Percentiles rank a stretch among this genome's conserved stretches.
These are phyloP conservation scores for Drosophila tripunctata DNA, from an alignment of 2,888 invertebrate species.

Conservation along the genomic window DNA sequence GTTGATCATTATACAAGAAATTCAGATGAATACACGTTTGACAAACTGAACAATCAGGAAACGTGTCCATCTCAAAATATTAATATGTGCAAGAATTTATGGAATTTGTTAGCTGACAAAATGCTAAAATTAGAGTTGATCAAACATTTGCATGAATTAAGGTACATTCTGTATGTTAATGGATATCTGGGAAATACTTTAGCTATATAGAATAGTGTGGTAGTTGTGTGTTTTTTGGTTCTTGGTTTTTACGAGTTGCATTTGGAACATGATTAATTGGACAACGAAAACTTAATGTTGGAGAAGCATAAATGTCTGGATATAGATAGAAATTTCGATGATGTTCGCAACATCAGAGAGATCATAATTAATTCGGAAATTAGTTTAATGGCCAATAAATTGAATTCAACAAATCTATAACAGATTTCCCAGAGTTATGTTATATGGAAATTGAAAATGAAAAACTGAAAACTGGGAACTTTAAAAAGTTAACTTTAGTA, in stretches of 20 bases:
- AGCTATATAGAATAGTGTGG: slow-evolving; percentile 6
- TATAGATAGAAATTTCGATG: slow-evolving; percentile 14
- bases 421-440: not conserved
- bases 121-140: slow-evolving; percentile 25
- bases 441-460: not conserved
- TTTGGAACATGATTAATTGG: slow-evolving; percentile 57
- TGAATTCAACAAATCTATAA: slow-evolving; percentile 39
- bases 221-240: slow-evolving; percentile 26
- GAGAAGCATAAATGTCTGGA: slow-evolving; percentile 15
- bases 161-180: not conserved
- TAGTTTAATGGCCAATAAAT: slow-evolving; percentile 64
- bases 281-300: slow-evolving; percentile 24
- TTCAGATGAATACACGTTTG: slow-evolving; percentile 1
- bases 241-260: slow-evolving; percentile 46
- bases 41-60: slow-evolving; percentile 8
- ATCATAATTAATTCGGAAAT: slow-evolving; percentile 50
- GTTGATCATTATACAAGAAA: not conserved
- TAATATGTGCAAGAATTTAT: slow-evolving; percentile 53
- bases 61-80: slow-evolving; percentile 27
- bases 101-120: slow-evolving; percentile 52
- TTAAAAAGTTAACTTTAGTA: slow-evolving; percentile 5
- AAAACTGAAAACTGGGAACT: not conserved
- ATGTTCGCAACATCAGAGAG: slow-evolving; percentile 34
- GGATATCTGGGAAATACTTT: slow-evolving; percentile 17
- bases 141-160: slow-evolving; percentile 28